phyloP scores from a whole-genome alignment of 2,888 invertebrate species.

The Dicyrtoma fusca region DNA sequence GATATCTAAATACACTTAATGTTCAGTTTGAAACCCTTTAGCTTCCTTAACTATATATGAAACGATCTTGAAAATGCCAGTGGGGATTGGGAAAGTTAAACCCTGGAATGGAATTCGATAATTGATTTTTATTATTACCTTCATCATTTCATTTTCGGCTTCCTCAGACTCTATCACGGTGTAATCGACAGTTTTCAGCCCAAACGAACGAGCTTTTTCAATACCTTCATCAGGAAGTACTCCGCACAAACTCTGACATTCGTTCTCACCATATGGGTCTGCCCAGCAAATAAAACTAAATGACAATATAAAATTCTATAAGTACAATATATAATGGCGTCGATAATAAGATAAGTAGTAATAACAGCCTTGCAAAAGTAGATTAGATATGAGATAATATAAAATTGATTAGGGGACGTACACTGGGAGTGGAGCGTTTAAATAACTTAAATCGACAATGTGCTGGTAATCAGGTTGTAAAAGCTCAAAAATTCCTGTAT shows the following conservation, averaged over 20 bases:
- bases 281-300: slow-evolving; percentile 55
- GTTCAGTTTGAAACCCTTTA: too few relatives aligned
- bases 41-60: too few relatives aligned
- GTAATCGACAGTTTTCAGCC: slow-evolving; percentile 57
- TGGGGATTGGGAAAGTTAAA: too few relatives aligned
- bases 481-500: slow-evolving; percentile 61
- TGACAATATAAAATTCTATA: too few relatives aligned
- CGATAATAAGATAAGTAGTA: not conserved
- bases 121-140: too few relatives aligned
- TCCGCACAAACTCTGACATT: slow-evolving; percentile 38
- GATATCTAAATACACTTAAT: too few relatives aligned
- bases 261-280: slow-evolving; percentile 36
- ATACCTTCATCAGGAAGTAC: slow-evolving; percentile 47
- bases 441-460: slow-evolving; percentile 60
- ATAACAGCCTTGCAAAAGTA: not conserved
- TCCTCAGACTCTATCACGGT: slow-evolving; percentile 56
- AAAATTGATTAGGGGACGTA: not conserved
- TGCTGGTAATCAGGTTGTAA: slow-evolving; percentile 61
- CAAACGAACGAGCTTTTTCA: slow-evolving; percentile 47
- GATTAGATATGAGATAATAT: not conserved
- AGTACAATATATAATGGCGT: not conserved
- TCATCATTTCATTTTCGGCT: slow-evolving; percentile 58
- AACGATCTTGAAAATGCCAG: too few relatives aligned
- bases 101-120: too few relatives aligned
- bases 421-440: slow-evolving; percentile 56